Evolutionary conservation across 2,797 vertebrate genomes (phyloP).

Genomic region (Tragopan temminckii): DNA sequence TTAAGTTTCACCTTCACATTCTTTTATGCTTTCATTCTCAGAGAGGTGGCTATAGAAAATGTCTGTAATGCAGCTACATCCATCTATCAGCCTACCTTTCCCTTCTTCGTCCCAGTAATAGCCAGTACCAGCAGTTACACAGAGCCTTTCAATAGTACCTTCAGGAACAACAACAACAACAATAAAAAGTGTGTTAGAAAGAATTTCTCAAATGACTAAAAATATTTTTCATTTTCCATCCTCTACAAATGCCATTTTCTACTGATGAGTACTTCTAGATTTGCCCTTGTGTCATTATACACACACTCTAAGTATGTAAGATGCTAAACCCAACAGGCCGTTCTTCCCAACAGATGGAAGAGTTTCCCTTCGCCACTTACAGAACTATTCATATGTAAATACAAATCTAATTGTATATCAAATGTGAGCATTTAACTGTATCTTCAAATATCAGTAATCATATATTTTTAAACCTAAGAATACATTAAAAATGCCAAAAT

Average conservation of each 20-base stretch:
- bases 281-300: conserved; percentile 28
- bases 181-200: not conserved
- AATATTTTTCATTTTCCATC: conserved; percentile 45
- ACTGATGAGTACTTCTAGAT: conserved; percentile 38
- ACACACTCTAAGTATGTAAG: not conserved
- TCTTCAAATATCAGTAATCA: not conserved
- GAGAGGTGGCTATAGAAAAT: conserved; percentile 58
- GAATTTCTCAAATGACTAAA: not conserved
- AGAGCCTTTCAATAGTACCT: conserved; percentile 11
- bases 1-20: conserved; percentile 75
- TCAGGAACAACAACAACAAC: conserved; percentile 2
- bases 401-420: not conserved
- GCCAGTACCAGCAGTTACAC: not conserved
- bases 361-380: conserved; percentile 21
- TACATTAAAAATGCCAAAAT: not conserved
- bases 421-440: not conserved
- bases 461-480: not conserved
- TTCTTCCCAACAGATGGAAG: conserved; percentile 17
- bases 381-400: not conserved
- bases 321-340: not conserved
- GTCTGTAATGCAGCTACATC: conserved; percentile 16
- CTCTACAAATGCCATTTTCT: conserved; percentile 36
- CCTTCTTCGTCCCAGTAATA: conserved; percentile 3
- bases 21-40: conserved; percentile 63
- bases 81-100: conserved; percentile 36